These are phyloP conservation scores for Melozone crissalis DNA, from an alignment of 2,113 vertebrate genomes.

Conservation along the genomic window DNA sequence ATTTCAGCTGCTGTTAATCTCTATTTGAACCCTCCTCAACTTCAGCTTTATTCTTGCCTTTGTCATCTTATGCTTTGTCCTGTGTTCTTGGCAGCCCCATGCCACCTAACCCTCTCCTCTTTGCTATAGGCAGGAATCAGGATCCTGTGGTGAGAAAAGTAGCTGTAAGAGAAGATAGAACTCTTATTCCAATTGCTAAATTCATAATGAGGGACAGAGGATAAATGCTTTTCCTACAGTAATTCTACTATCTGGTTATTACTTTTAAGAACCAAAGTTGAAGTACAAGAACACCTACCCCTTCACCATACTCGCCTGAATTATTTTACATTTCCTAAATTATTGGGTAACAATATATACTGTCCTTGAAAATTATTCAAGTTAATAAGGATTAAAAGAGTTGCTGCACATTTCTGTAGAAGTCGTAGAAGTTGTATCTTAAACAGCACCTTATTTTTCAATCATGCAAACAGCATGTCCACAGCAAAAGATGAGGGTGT, in stretches of 20 bases:
- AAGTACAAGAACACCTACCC: neutral
- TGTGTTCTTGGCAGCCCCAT: neutral
- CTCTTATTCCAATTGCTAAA: fast-evolving
- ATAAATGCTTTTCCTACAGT: neutral
- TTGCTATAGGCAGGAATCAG: neutral
- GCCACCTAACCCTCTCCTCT: neutral
- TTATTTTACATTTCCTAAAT: neutral
- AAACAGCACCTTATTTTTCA: neutral
- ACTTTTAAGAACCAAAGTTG: neutral
- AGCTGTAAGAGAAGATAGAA: neutral
- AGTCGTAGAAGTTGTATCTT: neutral
- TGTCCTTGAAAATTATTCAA: neutral
- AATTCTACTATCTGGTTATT: neutral
- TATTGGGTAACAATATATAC: neutral
- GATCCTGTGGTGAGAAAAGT: neutral
- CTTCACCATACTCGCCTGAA: neutral
- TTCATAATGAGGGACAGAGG: neutral
- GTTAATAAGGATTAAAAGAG: neutral
- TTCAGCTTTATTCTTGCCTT: neutral
- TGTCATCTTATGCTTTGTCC: neutral
- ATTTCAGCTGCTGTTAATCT: neutral
- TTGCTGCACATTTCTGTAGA: neutral
- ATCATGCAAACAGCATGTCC: neutral
- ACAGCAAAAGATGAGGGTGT: neutral
- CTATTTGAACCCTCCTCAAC: neutral